Conservation (phyloP, 2,888 invertebrate genomes). For the Morpho helenor region DNA sequence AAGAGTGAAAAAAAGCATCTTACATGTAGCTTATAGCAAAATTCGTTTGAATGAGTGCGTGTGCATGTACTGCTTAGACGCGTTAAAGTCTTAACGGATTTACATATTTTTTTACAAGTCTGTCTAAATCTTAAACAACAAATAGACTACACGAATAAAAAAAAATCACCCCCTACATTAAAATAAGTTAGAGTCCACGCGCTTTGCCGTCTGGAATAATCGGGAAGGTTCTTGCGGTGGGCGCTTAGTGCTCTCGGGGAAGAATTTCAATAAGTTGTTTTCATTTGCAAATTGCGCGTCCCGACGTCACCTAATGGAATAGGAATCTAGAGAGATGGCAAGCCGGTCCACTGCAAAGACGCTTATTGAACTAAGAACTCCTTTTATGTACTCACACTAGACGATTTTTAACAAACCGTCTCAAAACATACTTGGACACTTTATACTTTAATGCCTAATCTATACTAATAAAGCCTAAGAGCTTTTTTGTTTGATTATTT, state of each 20-base stretch:
- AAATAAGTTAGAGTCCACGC: slow-evolving; percentile 24
- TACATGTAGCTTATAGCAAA: no score
- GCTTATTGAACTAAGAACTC: slow-evolving; percentile 60
- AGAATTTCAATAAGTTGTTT: slow-evolving; percentile 79
- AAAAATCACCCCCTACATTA: not conserved
- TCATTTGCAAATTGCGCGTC: slow-evolving; percentile 77
- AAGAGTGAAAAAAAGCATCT: no score
- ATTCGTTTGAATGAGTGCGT: no score
- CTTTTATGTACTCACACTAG: slow-evolving; percentile 19
- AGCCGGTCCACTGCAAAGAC: slow-evolving; percentile 39
- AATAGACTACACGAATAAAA: not conserved
- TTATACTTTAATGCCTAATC: no score
- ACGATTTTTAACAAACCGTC: slow-evolving; percentile 3
- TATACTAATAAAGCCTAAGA: no score
- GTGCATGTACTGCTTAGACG: no score
- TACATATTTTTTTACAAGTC: no score
- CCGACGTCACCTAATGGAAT: slow-evolving; percentile 74
- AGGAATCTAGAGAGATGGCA: slow-evolving; percentile 60
- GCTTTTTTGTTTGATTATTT: no score
- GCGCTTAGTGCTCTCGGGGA: slow-evolving; percentile 50
- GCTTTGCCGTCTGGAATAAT: slow-evolving; percentile 40
- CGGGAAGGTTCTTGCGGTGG: slow-evolving; percentile 24
- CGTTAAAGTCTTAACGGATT: no score
- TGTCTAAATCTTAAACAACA: not conserved
- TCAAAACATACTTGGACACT: no score